Evolutionary conservation across 2,888 invertebrate genomes (phyloP).

Genomic region (Plebejus melissa): DNA sequence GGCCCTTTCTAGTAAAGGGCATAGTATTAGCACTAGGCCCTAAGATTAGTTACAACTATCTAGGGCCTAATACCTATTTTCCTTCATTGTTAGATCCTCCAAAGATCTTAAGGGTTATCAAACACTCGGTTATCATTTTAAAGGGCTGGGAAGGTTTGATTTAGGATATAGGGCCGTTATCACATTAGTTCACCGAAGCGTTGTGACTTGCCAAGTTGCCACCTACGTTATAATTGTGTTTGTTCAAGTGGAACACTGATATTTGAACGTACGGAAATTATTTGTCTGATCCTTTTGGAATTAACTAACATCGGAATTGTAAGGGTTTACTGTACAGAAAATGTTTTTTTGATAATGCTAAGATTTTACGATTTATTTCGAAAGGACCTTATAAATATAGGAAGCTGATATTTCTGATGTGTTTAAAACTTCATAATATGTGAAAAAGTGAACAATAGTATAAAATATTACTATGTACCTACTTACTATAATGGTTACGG

Average conservation of each 20-base stretch:
- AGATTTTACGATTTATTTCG: too few relatives aligned
- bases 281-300: neutral
- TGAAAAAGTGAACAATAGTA: too few relatives aligned
- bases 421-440: too few relatives aligned
- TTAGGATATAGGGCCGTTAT: neutral
- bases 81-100: neutral
- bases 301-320: neutral
- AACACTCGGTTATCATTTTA: neutral
- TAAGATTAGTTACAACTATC: neutral
- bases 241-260: conserved; percentile 1
- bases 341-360: too few relatives aligned
- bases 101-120: neutral
- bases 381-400: too few relatives aligned
- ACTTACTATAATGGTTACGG: too few relatives aligned
- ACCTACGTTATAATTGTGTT: conserved; percentile 3
- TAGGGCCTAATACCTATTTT: neutral
- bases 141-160: neutral
- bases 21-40: neutral
- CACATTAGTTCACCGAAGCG: neutral
- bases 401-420: too few relatives aligned
- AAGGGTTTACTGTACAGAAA: neutral
- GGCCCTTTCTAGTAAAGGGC: too few relatives aligned
- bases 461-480: too few relatives aligned
- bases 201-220: neutral
- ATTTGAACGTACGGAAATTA: neutral